Evolutionary conservation across 2,797 vertebrate genomes (phyloP).

Genomic region (Gymnocypris eckloni): DNA sequence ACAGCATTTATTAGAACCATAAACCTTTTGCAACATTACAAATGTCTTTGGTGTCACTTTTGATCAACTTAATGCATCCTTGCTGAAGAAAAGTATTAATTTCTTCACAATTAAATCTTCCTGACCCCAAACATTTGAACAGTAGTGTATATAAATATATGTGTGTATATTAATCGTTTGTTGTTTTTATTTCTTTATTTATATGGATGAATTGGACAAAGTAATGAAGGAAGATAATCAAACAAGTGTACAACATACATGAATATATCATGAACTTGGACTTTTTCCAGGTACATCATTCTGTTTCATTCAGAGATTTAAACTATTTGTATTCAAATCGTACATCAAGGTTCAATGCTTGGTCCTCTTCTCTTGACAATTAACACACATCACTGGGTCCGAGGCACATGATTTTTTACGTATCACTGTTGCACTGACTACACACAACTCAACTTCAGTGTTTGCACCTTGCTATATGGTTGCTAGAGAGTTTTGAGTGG

Average conservation of each 20-base stretch:
- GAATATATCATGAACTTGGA: not conserved
- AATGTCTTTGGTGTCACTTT: not conserved
- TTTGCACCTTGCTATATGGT: slow-evolving; percentile 1
- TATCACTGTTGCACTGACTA: not conserved
- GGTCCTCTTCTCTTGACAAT: not conserved
- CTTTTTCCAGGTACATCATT: not conserved
- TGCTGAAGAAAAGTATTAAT: not conserved
- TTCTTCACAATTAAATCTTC: not conserved
- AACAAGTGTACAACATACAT: not conserved
- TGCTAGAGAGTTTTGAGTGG: slow-evolving; percentile 4
- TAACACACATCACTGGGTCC: not conserved
- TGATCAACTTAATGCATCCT: not conserved
- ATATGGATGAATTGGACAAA: not conserved
- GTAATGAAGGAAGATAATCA: not conserved
- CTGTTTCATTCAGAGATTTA: not conserved
- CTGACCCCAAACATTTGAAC: not conserved
- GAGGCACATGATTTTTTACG: not conserved
- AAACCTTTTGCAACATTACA: not conserved
- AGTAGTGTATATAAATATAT: not conserved
- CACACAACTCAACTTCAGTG: not conserved
- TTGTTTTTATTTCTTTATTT: not conserved
- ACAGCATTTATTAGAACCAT: not conserved
- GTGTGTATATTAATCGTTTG: not conserved
- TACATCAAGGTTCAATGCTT: not conserved
- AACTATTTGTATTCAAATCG: not conserved